Evolutionary conservation across 2,113 vertebrate species (phyloP).

Genomic region (Leucoraja erinaceus): DNA sequence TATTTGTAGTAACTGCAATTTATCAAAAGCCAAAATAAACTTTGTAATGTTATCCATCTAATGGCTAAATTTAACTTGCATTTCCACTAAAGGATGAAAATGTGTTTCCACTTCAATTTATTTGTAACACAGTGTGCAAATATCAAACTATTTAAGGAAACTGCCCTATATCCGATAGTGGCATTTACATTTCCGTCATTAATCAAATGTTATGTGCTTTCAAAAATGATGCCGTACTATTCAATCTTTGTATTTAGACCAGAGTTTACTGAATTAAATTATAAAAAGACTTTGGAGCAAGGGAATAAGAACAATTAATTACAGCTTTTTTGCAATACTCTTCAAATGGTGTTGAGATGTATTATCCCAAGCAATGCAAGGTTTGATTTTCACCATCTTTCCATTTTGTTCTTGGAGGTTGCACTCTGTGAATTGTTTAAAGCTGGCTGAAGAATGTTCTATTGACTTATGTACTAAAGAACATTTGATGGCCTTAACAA

Average conservation of each 20-base stretch:
- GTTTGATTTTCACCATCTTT: background rate
- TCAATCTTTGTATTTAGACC: background rate
- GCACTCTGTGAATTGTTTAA: too few species aligned
- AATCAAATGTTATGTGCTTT: background rate
- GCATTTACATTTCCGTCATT: slow-evolving; percentile 2
- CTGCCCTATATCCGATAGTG: background rate
- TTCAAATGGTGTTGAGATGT: background rate
- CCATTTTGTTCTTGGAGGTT: background rate
- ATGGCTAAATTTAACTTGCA: slow-evolving; percentile 4
- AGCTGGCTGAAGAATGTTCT: background rate
- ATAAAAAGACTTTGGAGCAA: background rate
- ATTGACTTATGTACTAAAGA: background rate
- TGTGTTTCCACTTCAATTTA: slow-evolving; percentile 3
- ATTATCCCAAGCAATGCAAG: background rate
- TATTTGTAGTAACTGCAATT: slow-evolving; percentile 9
- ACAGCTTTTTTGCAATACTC: background rate
- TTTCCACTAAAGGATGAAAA: background rate
- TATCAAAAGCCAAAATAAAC: background rate
- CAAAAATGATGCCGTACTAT: background rate
- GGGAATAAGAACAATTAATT: background rate
- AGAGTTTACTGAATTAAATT: background rate
- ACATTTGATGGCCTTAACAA: background rate
- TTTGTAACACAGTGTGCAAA: background rate
- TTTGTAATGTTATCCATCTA: slow-evolving; percentile 1
- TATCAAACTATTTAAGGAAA: background rate